phyloP scores from a whole-genome alignment of 1,140 invertebrate genomes.

The Venturia canescens region DNA sequence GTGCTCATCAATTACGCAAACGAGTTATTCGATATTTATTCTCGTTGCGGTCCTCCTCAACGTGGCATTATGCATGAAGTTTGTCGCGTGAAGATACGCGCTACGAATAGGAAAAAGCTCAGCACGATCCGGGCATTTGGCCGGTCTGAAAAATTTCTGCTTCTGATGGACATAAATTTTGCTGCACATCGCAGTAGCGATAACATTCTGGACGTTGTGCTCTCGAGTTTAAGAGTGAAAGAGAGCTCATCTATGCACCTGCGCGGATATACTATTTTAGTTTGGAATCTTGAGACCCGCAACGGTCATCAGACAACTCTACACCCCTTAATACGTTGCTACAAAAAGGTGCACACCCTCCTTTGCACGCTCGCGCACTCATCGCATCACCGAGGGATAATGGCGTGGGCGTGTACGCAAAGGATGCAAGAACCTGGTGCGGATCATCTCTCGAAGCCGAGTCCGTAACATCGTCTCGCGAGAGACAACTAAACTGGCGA shows the following conservation, averaged over 20 bases:
- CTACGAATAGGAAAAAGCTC: too few relatives aligned
- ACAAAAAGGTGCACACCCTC: conserved; percentile 60
- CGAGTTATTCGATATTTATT: conserved; percentile 19
- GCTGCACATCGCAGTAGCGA: too few relatives aligned
- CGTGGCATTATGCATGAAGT: too few relatives aligned
- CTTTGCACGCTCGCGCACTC: conserved; percentile 71
- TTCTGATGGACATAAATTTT: too few relatives aligned
- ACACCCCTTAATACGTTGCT: conserved; percentile 68
- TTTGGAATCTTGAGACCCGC: conserved; percentile 46
- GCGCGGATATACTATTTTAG: too few relatives aligned
- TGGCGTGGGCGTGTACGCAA: conserved; percentile 74
- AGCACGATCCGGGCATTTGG: too few relatives aligned
- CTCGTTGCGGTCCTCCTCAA: background rate
- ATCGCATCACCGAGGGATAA: conserved; percentile 75
- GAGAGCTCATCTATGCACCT: too few relatives aligned
- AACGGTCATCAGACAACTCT: background rate
- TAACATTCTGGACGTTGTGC: too few relatives aligned
- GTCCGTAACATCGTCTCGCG: conserved; percentile 46
- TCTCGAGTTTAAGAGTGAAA: too few relatives aligned
- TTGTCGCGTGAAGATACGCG: too few relatives aligned
- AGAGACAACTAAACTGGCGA: background rate
- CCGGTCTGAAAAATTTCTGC: too few relatives aligned
- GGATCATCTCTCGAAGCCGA: conserved; percentile 61
- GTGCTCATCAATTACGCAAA: conserved; percentile 20
- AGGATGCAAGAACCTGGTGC: conserved; percentile 58